Evolutionary conservation across 2,888 invertebrate species (phyloP).

Genomic region (Macrophya alboannulata): DNA sequence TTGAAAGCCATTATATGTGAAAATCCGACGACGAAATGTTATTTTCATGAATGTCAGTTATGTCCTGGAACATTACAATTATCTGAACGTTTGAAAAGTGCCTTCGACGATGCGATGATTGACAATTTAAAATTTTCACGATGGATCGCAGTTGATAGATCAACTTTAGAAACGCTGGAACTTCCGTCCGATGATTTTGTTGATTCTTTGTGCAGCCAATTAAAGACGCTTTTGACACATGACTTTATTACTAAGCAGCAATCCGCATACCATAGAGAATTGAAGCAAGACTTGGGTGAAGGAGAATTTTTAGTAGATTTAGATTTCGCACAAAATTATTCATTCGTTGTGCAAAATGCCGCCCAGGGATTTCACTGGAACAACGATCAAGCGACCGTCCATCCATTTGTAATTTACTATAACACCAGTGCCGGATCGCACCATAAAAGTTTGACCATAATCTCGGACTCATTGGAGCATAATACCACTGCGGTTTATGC

Average conservation of each 20-base stretch:
- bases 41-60: constrained; percentile 32
- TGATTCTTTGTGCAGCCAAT: constrained; percentile 21
- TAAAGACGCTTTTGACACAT: constrained; percentile 54
- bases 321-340: constrained; percentile 38
- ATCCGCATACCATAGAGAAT: background rate
- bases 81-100: background rate
- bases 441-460: too few relatives aligned
- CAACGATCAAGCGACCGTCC: constrained; percentile 56
- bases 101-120: background rate
- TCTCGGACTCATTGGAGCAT: too few relatives aligned
- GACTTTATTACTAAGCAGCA: constrained; percentile 59
- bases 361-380: constrained; percentile 62
- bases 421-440: too few relatives aligned
- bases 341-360: constrained; percentile 64
- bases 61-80: constrained; percentile 57
- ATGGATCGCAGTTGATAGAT: background rate
- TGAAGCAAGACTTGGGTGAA: constrained; percentile 29
- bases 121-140: background rate
- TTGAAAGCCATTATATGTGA: background rate
- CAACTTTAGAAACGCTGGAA: background rate
- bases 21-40: background rate
- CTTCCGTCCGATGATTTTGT: constrained; percentile 51
- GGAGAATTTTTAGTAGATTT: constrained; percentile 28
- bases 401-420: constrained; percentile 62
- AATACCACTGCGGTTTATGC: constrained; percentile 60